A percentile compares a stretch with the other conserved stretches of the same genome.
phyloP scores from a whole-genome alignment of 2,888 invertebrate species.

The Andrena fulva region DNA sequence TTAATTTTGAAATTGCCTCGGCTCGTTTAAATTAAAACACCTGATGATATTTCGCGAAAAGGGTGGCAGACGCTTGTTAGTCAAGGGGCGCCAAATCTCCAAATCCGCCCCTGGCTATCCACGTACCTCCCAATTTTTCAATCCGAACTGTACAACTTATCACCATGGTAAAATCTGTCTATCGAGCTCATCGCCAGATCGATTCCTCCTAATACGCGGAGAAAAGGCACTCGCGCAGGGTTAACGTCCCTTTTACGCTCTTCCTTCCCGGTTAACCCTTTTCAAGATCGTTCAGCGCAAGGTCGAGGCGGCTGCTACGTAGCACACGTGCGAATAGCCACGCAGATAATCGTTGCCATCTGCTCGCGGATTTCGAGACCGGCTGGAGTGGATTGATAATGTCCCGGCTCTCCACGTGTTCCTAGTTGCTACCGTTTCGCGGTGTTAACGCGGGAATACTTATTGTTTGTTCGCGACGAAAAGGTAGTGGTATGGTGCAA shows the following conservation, averaged over 20 bases:
- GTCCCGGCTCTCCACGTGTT: not conserved
- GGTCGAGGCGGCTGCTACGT: not conserved
- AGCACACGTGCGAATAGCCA: slow-evolving; percentile 11
- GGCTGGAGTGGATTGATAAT: not conserved
- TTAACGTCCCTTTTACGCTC: slow-evolving; percentile 24
- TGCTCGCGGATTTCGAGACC: slow-evolving; percentile 10
- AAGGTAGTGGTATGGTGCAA: slow-evolving; percentile 47
- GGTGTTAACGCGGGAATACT: not conserved
- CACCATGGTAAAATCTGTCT: too few relatives aligned
- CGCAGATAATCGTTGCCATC: slow-evolving; percentile 31
- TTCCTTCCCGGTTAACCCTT: slow-evolving; percentile 21
- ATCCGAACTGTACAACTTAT: too few relatives aligned
- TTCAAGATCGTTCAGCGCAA: slow-evolving; percentile 18
- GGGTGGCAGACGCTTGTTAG: too few relatives aligned
- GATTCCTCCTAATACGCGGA: not conserved
- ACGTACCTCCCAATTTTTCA: too few relatives aligned
- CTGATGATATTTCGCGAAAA: too few relatives aligned
- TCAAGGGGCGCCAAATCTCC: too few relatives aligned
- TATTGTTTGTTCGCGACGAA: slow-evolving; percentile 26
- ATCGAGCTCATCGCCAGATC: too few relatives aligned
- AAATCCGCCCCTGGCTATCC: too few relatives aligned
- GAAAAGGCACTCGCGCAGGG: not conserved
- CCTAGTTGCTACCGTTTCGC: not conserved
- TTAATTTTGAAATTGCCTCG: too few relatives aligned
- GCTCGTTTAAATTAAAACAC: too few relatives aligned